Evolutionary conservation across 2,797 vertebrate genomes (phyloP), one percentile per base, ranked within the genome.

Genomic region (Etheostoma nigrum): DNA sequence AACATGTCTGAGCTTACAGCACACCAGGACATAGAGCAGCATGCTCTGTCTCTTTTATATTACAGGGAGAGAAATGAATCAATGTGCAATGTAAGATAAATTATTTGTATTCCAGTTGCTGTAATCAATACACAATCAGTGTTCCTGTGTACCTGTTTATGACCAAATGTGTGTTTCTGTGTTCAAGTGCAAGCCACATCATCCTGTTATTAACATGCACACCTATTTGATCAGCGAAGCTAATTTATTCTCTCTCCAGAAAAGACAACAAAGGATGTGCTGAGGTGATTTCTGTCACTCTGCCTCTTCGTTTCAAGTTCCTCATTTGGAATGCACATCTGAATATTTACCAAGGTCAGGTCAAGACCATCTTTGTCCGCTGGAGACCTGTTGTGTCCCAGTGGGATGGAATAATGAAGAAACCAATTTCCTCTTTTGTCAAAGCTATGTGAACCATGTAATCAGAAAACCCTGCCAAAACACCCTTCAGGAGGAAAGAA

Each of bases 381-480:
- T n/a, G 47, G 83, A 83, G 87, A 76, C 81, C 81, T 74, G 86
- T 81, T 80, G 82, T 78, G 69, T 92, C 86, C 77, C 73, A 0
- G 51, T 69, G 78, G 84, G 78, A 83, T 30, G 36, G 82, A 87
- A 82, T 86, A 88, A 90, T 84, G 76, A 84, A 80, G 76, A 89
- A 91, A 86, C 81, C 88, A 87, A 89, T 91, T 91, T 90, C 80
- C 87, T 86, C 84, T 79, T 87, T 90, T 85, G 90, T 91, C 51
- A 67, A 63, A 76, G 79, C 81, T 3, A 64, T 72, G 73, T 80
- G 80, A 85, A 84, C 67, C 85, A 83, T 84, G 81, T 87, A 86
- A 89, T 90, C 86, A 85, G 76, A 62, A 40, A 72, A 78, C 80
- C 81, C 82, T 67, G 70, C 78, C 78, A 78, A 88, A 86, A 87